Conservation (phyloP, 1,140 invertebrate species). For the Bombus vancouverensis region DNA sequence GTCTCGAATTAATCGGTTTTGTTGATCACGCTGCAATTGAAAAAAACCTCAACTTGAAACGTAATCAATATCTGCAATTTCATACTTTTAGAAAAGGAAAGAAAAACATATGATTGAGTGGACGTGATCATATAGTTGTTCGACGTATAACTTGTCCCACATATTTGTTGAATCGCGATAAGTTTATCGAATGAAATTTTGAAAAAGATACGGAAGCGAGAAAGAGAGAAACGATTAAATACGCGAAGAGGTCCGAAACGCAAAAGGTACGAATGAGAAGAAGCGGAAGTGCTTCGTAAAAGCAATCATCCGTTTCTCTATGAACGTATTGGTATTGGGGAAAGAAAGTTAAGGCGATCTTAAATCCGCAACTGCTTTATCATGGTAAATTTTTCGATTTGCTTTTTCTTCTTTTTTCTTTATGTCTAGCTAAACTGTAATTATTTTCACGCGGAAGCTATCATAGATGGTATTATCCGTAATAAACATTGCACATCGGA, state of each 20-base stretch:
- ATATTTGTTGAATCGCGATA: not conserved
- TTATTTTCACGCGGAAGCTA: constrained; percentile 51
- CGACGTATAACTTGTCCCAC: not conserved
- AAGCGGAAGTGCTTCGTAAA: not conserved
- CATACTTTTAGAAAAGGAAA: not conserved
- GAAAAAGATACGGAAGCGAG: not conserved
- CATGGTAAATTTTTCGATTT: not conserved
- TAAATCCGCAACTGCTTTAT: not conserved
- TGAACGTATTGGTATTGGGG: not conserved
- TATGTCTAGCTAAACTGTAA: not conserved
- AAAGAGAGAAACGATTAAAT: not conserved
- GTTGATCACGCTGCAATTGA: not conserved
- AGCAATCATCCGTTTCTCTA: not conserved
- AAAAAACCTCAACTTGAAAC: not conserved
- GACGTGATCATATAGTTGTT: not conserved
- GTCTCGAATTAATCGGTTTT: constrained; percentile 20
- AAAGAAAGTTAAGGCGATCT: not conserved
- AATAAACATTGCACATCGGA: constrained; percentile 43
- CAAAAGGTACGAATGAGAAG: not conserved
- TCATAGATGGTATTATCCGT: constrained; percentile 20
- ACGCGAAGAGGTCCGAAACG: not conserved
- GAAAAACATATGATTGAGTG: not conserved
- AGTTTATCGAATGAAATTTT: constrained; percentile 10
- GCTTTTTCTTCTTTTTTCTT: not conserved
- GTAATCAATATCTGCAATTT: constrained; percentile 1